Base-by-base conservation (phyloP, 1,140 invertebrate species). In the Liolophura sinensis region DNA sequence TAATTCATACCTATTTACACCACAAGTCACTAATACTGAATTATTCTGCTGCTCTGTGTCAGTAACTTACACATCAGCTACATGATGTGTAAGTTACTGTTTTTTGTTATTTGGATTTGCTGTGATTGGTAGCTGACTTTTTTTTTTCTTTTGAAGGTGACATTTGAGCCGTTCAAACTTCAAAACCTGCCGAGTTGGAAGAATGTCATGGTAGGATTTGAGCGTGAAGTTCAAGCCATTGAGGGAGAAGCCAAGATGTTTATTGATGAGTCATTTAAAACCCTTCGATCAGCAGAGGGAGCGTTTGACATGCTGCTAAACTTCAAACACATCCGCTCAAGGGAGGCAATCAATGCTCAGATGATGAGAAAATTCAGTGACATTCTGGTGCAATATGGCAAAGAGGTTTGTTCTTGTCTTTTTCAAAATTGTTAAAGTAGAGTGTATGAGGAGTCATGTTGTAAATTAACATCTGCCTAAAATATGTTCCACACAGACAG, bases 241-340 rank as follows among this genome's bases (percentile, higher is more conserved):
- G 93, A 96, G 78, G 87, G 88, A n/a, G 91, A 95, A 77, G 92
- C 93, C 0, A 91, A 91, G 73, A 88, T 87, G 64, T 94, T 95
- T 68, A 93, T 96, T 57, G 92, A 95, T 80, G 89, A 93, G 71
- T 92, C 92, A 66, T 96, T 97, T 77, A 89, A 88, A 62, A 89
- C 89, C 66, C 85, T 94, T 46, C 90, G 91, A 54, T 93, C 89
- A 40, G 90, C 94, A 0, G 91, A 94, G 79, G 88, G 90, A 57
- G 92, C 93, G 0, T 85, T 95, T 48, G 87, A 91, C 50, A 89
- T 94, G 77, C 85, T 97, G 0, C 79, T 92, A 16, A 94, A 92
- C 78, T 92, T 95, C 69, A 89, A 92, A 71, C 87, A 90, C 65
- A 89, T 93, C 55, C 88, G 93, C 74, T 93, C 92, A 0, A 84